A percentile compares a stretch with the other conserved stretches of the same genome.
These are phyloP conservation scores for Tenebrosternarchus preto DNA, from an alignment of 2,113 vertebrate genomes.

Conservation along the genomic window DNA sequence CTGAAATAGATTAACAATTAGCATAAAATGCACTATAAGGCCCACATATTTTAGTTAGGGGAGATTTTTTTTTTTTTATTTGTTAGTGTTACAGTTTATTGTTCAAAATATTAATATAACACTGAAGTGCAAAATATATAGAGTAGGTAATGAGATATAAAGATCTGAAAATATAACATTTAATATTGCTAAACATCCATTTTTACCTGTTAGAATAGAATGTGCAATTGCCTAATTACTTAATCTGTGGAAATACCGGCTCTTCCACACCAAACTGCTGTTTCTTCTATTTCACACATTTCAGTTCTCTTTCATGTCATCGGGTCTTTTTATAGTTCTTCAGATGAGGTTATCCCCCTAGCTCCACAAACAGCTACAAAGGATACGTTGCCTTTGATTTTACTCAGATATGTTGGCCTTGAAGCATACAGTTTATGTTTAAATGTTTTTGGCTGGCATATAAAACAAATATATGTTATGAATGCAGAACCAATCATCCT, in stretches of 20 bases:
- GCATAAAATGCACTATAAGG: no score
- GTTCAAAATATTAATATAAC: no score
- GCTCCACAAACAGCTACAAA: conserved; percentile 5
- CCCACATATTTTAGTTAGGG: no score
- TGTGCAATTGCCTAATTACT: background rate
- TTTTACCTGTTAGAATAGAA: background rate
- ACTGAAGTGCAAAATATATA: no score
- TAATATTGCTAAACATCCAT: background rate
- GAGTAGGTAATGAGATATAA: no score
- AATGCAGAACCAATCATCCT: background rate
- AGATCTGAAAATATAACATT: no score
- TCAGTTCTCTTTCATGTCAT: background rate
- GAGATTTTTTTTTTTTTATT: no score
- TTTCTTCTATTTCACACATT: background rate
- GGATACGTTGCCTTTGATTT: background rate
- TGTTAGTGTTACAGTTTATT: no score
- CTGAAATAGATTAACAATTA: no score
- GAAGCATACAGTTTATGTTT: background rate
- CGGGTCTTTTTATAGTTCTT: background rate
- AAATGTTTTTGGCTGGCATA: background rate
- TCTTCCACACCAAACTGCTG: background rate
- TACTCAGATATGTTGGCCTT: conserved; percentile 11
- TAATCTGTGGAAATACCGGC: background rate
- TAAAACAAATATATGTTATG: background rate
- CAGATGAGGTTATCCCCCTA: background rate